A percentile compares a stretch with the other conserved stretches of the same genome.
Conservation (phyloP, 1,140 invertebrate genomes). For the Gyrodactylus bullatarudis region DNA sequence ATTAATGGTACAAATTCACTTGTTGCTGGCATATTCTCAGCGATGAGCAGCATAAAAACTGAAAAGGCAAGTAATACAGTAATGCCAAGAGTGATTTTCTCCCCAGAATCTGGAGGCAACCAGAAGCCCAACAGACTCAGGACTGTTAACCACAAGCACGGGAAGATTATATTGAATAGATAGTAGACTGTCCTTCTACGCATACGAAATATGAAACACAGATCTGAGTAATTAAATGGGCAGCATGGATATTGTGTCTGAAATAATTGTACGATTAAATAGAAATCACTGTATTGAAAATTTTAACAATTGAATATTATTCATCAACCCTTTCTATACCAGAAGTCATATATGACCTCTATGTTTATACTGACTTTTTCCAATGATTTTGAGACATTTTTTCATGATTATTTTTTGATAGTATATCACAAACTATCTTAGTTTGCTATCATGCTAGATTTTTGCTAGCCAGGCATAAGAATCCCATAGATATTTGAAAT, state of each 20-base stretch:
- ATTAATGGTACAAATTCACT: conserved; percentile 29
- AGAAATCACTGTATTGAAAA: no score
- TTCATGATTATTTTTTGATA: no score
- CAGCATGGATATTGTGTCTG: conserved; percentile 7
- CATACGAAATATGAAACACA: conserved; percentile 36
- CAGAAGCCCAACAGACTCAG: conserved; percentile 27
- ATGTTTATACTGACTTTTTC: no score
- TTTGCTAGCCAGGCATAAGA: no score
- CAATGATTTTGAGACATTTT: no score
- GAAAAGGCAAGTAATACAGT: conserved; percentile 29
- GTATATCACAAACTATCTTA: no score
- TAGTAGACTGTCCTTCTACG: conserved; percentile 70
- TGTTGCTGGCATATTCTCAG: conserved; percentile 28
- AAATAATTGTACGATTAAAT: no score
- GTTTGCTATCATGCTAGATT: no score
- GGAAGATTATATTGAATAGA: conserved; percentile 28
- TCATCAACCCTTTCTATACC: no score
- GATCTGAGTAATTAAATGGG: conserved; percentile 25
- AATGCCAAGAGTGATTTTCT: conserved; percentile 29
- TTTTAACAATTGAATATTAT: no score
- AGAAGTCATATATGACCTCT: no score
- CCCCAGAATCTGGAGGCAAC: conserved; percentile 27
- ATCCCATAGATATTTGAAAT: no score
- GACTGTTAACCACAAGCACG: conserved; percentile 28
- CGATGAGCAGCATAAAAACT: conserved; percentile 28